Conservation (phyloP, 2,888 invertebrate species). For the Hecatera dysodea region DNA sequence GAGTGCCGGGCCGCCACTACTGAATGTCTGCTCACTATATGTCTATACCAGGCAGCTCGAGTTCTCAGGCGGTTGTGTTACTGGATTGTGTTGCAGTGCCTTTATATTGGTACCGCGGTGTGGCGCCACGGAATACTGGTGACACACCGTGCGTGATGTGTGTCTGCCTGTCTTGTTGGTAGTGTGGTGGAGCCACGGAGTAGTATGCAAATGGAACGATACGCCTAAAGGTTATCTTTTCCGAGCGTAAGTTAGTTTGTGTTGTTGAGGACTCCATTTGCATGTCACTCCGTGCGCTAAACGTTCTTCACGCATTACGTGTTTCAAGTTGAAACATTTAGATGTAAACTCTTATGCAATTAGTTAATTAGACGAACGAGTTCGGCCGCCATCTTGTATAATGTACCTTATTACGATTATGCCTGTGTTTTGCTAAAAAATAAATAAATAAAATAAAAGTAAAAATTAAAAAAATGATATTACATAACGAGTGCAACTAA, state of each 20-base stretch:
- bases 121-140: background rate
- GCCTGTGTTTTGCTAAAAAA: conserved; percentile 67
- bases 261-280: conserved; percentile 3
- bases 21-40: conserved; percentile 55
- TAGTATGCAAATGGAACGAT: conserved; percentile 15
- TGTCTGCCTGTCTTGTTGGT: conserved; percentile 3
- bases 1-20: conserved; percentile 19
- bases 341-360: conserved; percentile 52
- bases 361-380: conserved; percentile 52
- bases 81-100: conserved; percentile 57
- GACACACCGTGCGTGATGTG: background rate
- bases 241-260: background rate
- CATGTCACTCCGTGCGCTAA: conserved; percentile 8
- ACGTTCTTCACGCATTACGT: conserved; percentile 23
- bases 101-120: conserved; percentile 23
- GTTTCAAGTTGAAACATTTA: conserved; percentile 37
- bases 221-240: conserved; percentile 7
- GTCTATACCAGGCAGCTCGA: conserved; percentile 37
- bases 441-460: conserved; percentile 69
- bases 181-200: conserved; percentile 19
- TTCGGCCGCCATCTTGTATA: conserved; percentile 59
- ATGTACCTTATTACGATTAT: conserved; percentile 58
- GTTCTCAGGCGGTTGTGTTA: conserved; percentile 5
- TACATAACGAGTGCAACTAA: conserved; percentile 81
- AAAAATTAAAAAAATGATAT: conserved; percentile 68